Evolutionary conservation across 2,113 vertebrate genomes (phyloP), one percentile per base, ranked within the genome.

Genomic region (Myrmecobius fasciatus): DNA sequence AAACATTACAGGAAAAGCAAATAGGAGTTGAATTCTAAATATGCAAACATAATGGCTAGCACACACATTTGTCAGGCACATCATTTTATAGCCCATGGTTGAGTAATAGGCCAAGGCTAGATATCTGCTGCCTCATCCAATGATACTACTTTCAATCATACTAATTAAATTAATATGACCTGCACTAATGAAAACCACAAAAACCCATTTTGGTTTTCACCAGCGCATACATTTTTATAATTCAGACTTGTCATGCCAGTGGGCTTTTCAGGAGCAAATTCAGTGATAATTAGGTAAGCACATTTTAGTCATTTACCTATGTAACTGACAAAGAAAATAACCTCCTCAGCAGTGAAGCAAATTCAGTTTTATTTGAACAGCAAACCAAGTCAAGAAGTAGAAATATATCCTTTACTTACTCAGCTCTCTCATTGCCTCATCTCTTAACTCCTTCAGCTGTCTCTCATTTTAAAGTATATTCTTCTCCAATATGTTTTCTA

Each of bases 161-260:
- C 98, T 98, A 98, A 98, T 98, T 98, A 98, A 98, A 98, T 98
- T 98, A 98, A 98, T 98, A 98, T 96, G 96, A 92, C 92, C 97
- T 56, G 3, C n/a, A 89, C 91, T 98, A 98, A 98, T 96, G 97
- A 98, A 98, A 98, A 98, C 96, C 92, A 93, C 97, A 98, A 97
- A 98, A 98, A 97, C 93, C 97, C 97, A 96, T 98, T 98, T 97
- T 96, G 91, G 94, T 97, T 97, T 97, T 97, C 52, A 88, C 25
- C 91, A 97, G 96, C 94, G 94, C 96, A 97, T 92, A 92, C 94
- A 56, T 98, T 98, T 97, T 98, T 97, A 97, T 98, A 97, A 97
- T 96, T 97, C 92, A 97, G 89, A 91, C 97, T 97, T 98, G 98
- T 97, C 97, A 93, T 96, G 56, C 60, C 94, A 91, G 92, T 95